These are phyloP conservation scores for Circaetus cinerascens DNA, from an alignment of 2,113 vertebrate species.

Conservation along the genomic window DNA sequence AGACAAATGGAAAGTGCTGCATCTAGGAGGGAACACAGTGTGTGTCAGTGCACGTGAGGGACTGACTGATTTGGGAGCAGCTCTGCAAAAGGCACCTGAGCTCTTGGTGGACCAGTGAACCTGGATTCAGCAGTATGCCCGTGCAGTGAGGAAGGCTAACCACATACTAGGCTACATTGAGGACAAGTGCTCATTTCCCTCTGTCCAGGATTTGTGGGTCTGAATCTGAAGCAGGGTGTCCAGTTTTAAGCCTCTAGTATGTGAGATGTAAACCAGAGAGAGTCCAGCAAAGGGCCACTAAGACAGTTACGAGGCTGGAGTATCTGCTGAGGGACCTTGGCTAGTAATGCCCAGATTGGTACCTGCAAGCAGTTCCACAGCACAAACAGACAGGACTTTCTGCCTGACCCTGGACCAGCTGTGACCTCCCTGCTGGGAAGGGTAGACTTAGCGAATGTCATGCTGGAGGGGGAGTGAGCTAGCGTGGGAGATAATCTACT, in stretches of 20 bases:
- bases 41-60: not conserved
- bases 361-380: not conserved
- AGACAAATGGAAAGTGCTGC: not conserved
- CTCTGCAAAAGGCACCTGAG: not conserved
- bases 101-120: not conserved
- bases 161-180: not conserved
- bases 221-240: not conserved
- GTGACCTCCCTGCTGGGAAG: not conserved
- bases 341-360: not conserved
- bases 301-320: not conserved
- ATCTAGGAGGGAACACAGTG: rapidly evolving
- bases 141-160: not conserved
- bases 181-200: not conserved
- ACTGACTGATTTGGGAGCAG: not conserved
- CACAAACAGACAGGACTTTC: not conserved
- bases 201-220: not conserved
- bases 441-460: rapidly evolving
- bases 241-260: not conserved
- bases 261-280: not conserved
- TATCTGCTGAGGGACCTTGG: not conserved
- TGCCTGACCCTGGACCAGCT: not conserved
- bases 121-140: not conserved
- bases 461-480: not conserved
- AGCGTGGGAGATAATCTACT: not conserved
- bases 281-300: not conserved